Evolutionary conservation across 2,888 invertebrate species (phyloP), one percentile per base, ranked within the genome.

Genomic region (Vesta saturnalis): DNA sequence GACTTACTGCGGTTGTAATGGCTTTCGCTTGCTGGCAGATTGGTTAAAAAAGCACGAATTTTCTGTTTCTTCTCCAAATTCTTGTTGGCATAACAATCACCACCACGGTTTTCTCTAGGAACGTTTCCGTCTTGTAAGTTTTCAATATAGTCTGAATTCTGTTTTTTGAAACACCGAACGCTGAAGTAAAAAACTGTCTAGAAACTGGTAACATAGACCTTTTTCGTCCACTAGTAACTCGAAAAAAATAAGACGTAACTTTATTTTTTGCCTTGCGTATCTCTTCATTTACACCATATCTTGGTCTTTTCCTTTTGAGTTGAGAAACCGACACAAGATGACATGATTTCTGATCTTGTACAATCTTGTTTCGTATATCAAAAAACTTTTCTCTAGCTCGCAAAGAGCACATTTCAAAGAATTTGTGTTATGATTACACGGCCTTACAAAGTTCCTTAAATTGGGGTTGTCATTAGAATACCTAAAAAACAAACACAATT

Each of bases 341-440:
- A 47, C 58, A 64, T 5, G 57, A 23, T 57, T 56, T 64, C 46
- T 64, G 57, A n/a, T 64, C 64, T 57, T 64, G 58, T 23, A 64
- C 58, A 30, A 4, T 64, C 22, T 64, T 58, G 43, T 46, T 16
- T 1, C 57, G 47, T 46, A 19, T 22, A 5, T 39, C 64, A 47
- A 22, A 47, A 49, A 57, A 64, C 12, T 46, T 58, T 47, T 43
- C 18, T 16, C 64, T 21, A n/a, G 46, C 57, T 39, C 10, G 46
- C 21, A 46, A 43, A 49, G 57, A 58, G 12, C 57, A 23, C 64
- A 58, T 58, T 64, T 64, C 16, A 49, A 64, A 56, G 56, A 64
- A 14, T 18, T 64, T n/a, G 64, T 64, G 46, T 64, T 49, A 58
- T 64, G 64, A 35, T 64, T 19, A 8, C 23, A 23, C 3, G 23